These are phyloP conservation scores for Drosophila siamana DNA, from an alignment of 2,888 invertebrate species.

Conservation along the genomic window DNA sequence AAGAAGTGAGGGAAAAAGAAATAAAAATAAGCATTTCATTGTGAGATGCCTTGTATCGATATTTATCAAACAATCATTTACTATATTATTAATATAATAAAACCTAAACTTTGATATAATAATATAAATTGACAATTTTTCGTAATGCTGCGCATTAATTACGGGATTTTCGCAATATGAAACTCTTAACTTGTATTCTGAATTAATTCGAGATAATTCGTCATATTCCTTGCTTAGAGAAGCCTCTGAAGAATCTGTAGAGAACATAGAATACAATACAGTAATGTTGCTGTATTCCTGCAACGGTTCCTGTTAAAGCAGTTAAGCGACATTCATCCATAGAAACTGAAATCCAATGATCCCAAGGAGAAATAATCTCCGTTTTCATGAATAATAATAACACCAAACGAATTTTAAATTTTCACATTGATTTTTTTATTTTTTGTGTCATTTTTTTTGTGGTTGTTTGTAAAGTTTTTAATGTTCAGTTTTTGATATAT, in stretches of 20 bases:
- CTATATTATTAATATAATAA: background rate
- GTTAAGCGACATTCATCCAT: no score
- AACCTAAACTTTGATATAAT: background rate
- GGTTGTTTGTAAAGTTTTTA: slow-evolving; percentile 76
- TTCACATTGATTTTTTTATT: slow-evolving; percentile 69
- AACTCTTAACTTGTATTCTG: no score
- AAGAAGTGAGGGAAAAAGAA: background rate
- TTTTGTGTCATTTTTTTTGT: slow-evolving; percentile 69
- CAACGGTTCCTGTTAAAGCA: no score
- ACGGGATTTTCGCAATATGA: no score
- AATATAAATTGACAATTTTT: background rate
- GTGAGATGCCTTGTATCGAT: background rate
- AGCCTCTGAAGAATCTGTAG: no score
- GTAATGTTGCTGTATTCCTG: no score
- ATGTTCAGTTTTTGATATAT: slow-evolving; percentile 62
- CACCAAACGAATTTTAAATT: slow-evolving; percentile 15
- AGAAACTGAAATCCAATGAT: background rate
- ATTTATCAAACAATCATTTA: background rate
- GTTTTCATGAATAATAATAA: no score
- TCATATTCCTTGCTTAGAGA: no score
- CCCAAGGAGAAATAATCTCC: no score
- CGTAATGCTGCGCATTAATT: background rate
- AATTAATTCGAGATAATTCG: no score
- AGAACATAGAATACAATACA: no score
- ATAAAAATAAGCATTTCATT: background rate